Base-by-base conservation (phyloP, 2,113 vertebrate genomes). In the Erpornis zantholeuca region DNA sequence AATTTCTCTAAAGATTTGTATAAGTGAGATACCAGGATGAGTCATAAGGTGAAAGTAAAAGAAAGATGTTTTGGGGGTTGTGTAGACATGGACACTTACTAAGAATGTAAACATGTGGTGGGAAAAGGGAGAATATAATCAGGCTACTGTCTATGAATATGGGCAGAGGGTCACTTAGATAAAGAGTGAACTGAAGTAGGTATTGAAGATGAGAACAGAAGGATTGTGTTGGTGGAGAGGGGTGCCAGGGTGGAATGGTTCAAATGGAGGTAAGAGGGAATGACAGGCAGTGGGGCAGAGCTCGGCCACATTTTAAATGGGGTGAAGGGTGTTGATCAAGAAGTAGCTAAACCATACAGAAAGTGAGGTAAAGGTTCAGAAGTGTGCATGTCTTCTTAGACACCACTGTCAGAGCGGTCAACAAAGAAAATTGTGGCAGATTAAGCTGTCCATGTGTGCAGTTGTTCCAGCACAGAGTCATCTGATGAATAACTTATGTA, bases 101-200 rank as follows among this genome's bases (percentile, higher is more conserved):
- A 36, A 65, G 9, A 70, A 40, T 42, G 45, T 52, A 56, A 65
- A 47, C 49, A 17, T 69, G 40, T 47, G 8, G 33, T 42, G 23
- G 15, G 13, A 29, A 45, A 60, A 50, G 14, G 19, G 33, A 73
- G 60, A 54, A 40, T 45, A 79, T 15, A 69, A 19, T 38, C 25
- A 82, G 7, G 24, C 28, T 85, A 53, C 29, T 40, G 2, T 56
- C 42, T 53, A 10, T 69, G 33, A 44, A 33, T 38, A 23, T 4
- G 8, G 3, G 7, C 49, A 45, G 77, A 33, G 7, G 10, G 11
- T 45, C 1, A 0, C 44, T 60, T 23, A 66, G 16, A 12, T 29
- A 45, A 50, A 75, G 31, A 65, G 19, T 42, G 36, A 54, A 27
- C 27, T 52, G 27, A 56, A 61, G 56, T 60, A 8, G 23, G 42